Conservation (phyloP, 2,797 vertebrate genomes). For the Anolis apletophallus region DNA sequence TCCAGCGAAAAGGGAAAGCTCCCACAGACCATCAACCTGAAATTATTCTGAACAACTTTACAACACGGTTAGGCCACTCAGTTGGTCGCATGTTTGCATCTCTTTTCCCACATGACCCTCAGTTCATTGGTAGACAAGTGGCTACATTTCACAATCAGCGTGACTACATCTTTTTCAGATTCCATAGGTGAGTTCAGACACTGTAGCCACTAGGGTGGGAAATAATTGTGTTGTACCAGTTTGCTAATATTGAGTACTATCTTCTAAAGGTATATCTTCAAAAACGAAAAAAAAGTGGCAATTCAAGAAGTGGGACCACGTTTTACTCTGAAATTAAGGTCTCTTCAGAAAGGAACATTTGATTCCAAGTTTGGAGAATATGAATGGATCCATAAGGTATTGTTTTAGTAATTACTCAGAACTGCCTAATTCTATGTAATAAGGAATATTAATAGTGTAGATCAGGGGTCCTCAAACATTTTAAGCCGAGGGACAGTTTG, state of each 20-base stretch:
- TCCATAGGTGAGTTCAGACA: conserved; percentile 87
- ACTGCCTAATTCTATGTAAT: background rate
- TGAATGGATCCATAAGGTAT: conserved; percentile 98
- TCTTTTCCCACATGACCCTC: conserved; percentile 94
- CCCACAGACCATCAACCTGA: conserved; percentile 93
- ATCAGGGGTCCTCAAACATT: too few relatives aligned
- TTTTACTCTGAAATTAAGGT: conserved; percentile 96
- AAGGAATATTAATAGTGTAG: background rate
- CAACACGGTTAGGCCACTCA: conserved; percentile 93
- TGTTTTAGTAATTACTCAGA: conserved; percentile 36
- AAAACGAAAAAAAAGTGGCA: conserved; percentile 96
- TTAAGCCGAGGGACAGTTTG: too few relatives aligned
- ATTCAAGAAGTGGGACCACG: conserved; percentile 98
- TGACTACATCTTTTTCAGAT: conserved; percentile 97
- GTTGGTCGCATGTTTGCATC: conserved; percentile 93
- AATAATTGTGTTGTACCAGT: background rate
- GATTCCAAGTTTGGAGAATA: conserved; percentile 98
- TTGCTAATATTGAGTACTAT: conserved; percentile 34
- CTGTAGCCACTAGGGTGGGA: background rate
- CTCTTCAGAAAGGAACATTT: conserved; percentile 97
- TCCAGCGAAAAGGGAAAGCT: conserved; percentile 90
- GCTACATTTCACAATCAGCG: conserved; percentile 98
- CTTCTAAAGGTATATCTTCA: conserved; percentile 93
- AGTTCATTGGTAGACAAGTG: conserved; percentile 94
- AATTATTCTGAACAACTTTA: conserved; percentile 96